Conservation (phyloP, 2,888 invertebrate genomes). For the Drosophila imparisetae region DNA sequence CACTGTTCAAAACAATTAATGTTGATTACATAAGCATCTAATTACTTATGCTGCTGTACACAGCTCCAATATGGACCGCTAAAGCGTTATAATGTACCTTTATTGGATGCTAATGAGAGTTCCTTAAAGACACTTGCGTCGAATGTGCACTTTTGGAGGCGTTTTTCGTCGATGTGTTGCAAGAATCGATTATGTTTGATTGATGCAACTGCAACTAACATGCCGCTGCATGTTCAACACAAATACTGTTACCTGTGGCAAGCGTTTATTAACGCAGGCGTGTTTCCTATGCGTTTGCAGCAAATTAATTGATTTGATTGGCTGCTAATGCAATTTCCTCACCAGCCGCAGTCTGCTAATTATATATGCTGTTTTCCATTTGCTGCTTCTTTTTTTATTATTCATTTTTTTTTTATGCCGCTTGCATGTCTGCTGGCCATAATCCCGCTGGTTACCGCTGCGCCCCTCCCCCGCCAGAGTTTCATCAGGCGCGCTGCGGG, state of each 20-base stretch:
- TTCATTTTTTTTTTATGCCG: conserved; percentile 17
- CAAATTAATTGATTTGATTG: conserved; percentile 72
- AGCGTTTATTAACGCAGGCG: conserved; percentile 3
- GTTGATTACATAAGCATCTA: not conserved
- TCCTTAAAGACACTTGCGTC: conserved; percentile 1
- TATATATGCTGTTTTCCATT: conserved; percentile 42
- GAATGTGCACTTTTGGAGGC: not conserved
- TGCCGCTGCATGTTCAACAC: not conserved
- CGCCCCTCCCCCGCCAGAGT: not conserved
- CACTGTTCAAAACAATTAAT: not conserved
- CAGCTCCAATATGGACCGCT: not conserved
- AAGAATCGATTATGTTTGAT: not conserved
- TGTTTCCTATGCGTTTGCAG: conserved; percentile 16
- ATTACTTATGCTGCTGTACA: not conserved
- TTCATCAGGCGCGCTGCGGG: conserved; percentile 49
- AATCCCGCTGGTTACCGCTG: conserved; percentile 19
- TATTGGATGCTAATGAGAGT: conserved; percentile 18
- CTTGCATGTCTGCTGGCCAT: conserved; percentile 69
- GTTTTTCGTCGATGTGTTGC: conserved; percentile 4
- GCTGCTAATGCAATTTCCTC: conserved; percentile 75
- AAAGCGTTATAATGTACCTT: conserved; percentile 6
- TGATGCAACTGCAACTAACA: not conserved
- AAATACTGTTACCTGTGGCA: not conserved
- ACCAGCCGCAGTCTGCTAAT: conserved; percentile 62
- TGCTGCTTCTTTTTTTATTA: not conserved